A percentile compares a stretch with the other conserved stretches of the same genome.
Conservation (phyloP, 2,797 vertebrate genomes). For the Onychomys leucogaster region DNA sequence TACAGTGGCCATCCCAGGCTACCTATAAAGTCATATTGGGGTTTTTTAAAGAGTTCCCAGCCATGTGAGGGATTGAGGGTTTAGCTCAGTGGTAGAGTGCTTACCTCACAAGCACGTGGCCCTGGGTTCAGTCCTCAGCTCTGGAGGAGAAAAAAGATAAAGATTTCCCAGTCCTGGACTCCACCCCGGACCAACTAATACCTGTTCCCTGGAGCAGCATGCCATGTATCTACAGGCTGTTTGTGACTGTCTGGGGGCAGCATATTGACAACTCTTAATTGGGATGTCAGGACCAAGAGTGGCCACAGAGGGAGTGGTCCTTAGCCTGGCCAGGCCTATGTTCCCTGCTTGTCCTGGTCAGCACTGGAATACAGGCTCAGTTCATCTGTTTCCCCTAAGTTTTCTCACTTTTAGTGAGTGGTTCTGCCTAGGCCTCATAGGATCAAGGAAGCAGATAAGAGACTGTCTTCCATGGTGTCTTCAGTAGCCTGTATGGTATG, state of each 20-base stretch:
- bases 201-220: neutral
- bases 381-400: neutral
- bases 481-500: neutral
- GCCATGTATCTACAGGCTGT: fast-evolving
- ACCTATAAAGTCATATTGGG: neutral
- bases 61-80: neutral
- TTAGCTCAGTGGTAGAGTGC: neutral
- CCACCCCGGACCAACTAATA: neutral
- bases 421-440: neutral
- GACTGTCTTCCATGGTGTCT: neutral
- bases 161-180: neutral
- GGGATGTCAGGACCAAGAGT: fast-evolving
- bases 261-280: neutral
- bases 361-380: neutral
- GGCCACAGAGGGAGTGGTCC: no score
- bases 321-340: neutral
- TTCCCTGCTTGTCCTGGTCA: neutral
- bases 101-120: neutral
- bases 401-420: neutral
- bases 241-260: neutral
- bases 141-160: neutral
- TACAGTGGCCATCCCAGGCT: neutral
- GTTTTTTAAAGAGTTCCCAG: neutral
- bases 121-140: neutral
- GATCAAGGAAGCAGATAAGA: neutral